A percentile compares a stretch with the other conserved stretches of the same genome.
These are phyloP conservation scores for Rhabditoides inermis DNA, from an alignment of 2,888 invertebrate species.

Conservation along the genomic window DNA sequence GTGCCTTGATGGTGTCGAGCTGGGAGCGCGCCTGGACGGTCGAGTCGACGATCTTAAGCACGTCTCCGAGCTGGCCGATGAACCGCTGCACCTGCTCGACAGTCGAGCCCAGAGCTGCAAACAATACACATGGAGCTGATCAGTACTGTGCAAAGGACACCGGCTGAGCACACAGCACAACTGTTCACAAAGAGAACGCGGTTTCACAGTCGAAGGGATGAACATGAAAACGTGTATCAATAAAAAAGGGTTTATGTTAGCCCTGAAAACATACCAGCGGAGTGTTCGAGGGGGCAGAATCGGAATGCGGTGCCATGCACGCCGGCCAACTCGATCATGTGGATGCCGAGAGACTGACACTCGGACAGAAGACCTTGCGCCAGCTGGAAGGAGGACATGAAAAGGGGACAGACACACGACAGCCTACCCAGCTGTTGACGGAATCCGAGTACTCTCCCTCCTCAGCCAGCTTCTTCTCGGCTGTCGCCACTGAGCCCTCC, in stretches of 20 bases:
- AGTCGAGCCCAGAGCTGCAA: constrained; percentile 27
- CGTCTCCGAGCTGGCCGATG: constrained; percentile 29
- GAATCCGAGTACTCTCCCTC: constrained; percentile 37
- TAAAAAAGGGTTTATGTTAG: not conserved
- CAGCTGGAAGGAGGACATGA: constrained; percentile 18
- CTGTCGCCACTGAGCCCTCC: constrained; percentile 19
- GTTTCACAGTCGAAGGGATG: not conserved
- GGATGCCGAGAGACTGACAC: constrained; percentile 36
- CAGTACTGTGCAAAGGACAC: not conserved
- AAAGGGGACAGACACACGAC: not conserved
- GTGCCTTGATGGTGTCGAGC: constrained; percentile 8
- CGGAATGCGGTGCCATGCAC: constrained; percentile 38
- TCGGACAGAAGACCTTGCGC: constrained; percentile 39
- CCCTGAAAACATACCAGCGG: constrained; percentile 27
- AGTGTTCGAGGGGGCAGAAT: constrained; percentile 42
- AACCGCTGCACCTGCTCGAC: constrained; percentile 33
- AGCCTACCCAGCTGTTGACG: constrained; percentile 37
- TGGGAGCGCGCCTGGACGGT: constrained; percentile 31
- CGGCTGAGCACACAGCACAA: not conserved
- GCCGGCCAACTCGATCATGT: constrained; percentile 38
- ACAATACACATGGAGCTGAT: not conserved
- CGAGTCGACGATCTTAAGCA: constrained; percentile 41
- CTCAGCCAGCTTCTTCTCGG: constrained; percentile 21
- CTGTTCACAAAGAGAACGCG: not conserved
- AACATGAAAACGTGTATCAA: not conserved